Evolutionary conservation across 2,797 vertebrate species (phyloP), one percentile per base, ranked within the genome.

Genomic region (Pseudopleuronectes americanus): DNA sequence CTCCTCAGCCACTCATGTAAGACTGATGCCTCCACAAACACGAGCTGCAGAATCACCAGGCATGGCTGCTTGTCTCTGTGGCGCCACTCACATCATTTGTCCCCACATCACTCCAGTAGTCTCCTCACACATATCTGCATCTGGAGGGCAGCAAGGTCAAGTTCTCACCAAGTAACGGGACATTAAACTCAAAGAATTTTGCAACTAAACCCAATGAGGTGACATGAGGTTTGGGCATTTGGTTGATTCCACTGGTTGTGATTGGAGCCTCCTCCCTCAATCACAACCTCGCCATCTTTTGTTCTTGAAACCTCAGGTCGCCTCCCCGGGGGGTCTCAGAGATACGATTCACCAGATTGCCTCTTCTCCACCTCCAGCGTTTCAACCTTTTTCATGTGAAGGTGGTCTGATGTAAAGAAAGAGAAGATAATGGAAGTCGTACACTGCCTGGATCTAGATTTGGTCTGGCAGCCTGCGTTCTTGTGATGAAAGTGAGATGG

Each of bases 401-500:
- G 63, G 58, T 59, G 58, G 53, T 58, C 13, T 71, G 16, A 62
- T 12, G 64, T 13, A 21, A 28, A 64, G 62, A 57, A 66, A 47
- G 67, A 28, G 28, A 8, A 31, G 69, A 75, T 76, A 86, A 59
- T 63, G 21, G 1, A 48, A 73, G n/a, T n/a, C 8, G 6, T 23
- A 6, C 22, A 12, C 73, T 71, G 57, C 54, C 65, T 61, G 53
- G 64, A 80, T 76, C 48, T 45, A 66, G 70, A 73, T 55, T 45
- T 16, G 33, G 51, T 54, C 59, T 69, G 76, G 76, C 75, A 74
- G 68, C 24, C 76, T 76, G 4, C 9, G n/a, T 55, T 38, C 3
- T 4, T 51, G 54, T 70, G 64, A 80, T 81, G 85, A 77, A 85
- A 80, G 72, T 69, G 70, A 72, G 69, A 82, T 61, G 53, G 54